Evolutionary conservation across 2,797 vertebrate genomes (phyloP), one percentile per base, ranked within the genome.

Genomic region (Sciurus carolinensis): DNA sequence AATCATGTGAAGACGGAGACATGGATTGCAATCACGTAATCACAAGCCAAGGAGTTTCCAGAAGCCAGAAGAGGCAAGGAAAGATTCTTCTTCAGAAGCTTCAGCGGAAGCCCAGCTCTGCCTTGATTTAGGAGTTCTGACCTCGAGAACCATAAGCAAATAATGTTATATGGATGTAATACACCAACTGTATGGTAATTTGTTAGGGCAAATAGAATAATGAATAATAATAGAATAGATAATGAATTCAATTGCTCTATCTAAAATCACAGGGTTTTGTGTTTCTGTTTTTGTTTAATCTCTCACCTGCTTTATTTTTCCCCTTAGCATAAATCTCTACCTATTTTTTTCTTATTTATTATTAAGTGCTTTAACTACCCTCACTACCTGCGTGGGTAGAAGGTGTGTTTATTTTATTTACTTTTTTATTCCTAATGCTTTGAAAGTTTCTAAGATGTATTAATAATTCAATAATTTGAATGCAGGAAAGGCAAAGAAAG

Each of bases 231-330:
- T 39, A 39, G 39, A 39, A 39, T 83, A 89, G 52, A 15, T 52
- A 91, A 54, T 28, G 20, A 39, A 30, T 80, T 52, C 5, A 39
- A 54, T 8, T 66, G 7, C 2, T 3, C 3, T 84, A 1, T 79
- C 39, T 76, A 77, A 90, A 93, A 66, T 7, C 86, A 39, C 11
- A 50, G 24, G 8, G 9, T 22, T 50, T 72, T 47, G 44, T 47
- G 44, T 47, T 7, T 47, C 1, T 47, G 44, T 47, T 7, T 47
- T 7, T 47, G 44, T 47, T 10, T 89, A 13, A 59, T 71, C 76
- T 87, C 50, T 77, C 42, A 33, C 69, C 12, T 62, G 39, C 8
- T 81, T 92, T 59, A n/a, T 72, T 90, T 97, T 84, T 62, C 54
- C 24, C 13, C 44, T 72, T n/a, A 85, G 7, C 42, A 42, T 1